Percentiles rank a stretch among this genome's conserved stretches.
These are phyloP conservation scores for Pinna nobilis DNA, from an alignment of 1,140 invertebrate species.

Conservation along the genomic window DNA sequence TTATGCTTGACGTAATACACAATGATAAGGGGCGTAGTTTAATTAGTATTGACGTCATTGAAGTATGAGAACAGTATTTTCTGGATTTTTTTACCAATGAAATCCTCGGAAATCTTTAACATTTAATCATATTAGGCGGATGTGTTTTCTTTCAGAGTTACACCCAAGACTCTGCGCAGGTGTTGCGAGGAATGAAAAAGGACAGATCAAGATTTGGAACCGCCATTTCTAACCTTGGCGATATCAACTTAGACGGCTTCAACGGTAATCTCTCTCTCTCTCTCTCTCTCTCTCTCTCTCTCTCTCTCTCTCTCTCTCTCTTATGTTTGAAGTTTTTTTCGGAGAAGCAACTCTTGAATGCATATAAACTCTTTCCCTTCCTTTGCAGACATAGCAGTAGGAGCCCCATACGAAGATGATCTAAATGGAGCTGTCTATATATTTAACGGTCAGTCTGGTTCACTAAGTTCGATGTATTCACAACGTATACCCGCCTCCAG, in stretches of 20 bases:
- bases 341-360: not conserved
- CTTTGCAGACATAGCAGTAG: conserved; percentile 90
- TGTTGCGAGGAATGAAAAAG: not conserved
- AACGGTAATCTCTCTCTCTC: conserved; percentile 62
- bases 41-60: too few relatives aligned
- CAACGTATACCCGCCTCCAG: conserved; percentile 29
- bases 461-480: conserved; percentile 26
- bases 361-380: not conserved
- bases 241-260: conserved; percentile 92
- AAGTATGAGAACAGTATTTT: too few relatives aligned
- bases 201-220: conserved; percentile 85
- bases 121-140: too few relatives aligned
- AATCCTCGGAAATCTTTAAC: too few relatives aligned
- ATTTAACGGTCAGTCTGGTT: conserved; percentile 84
- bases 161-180: not conserved
- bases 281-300: not conserved
- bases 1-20: too few relatives aligned
- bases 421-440: conserved; percentile 94
- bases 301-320: not conserved
- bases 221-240: conserved; percentile 88
- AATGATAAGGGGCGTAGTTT: too few relatives aligned
- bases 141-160: too few relatives aligned
- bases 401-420: conserved; percentile 92
- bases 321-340: not conserved
- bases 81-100: too few relatives aligned